These are phyloP conservation scores for Progne subis DNA, from an alignment of 2,113 vertebrate genomes.

Conservation along the genomic window DNA sequence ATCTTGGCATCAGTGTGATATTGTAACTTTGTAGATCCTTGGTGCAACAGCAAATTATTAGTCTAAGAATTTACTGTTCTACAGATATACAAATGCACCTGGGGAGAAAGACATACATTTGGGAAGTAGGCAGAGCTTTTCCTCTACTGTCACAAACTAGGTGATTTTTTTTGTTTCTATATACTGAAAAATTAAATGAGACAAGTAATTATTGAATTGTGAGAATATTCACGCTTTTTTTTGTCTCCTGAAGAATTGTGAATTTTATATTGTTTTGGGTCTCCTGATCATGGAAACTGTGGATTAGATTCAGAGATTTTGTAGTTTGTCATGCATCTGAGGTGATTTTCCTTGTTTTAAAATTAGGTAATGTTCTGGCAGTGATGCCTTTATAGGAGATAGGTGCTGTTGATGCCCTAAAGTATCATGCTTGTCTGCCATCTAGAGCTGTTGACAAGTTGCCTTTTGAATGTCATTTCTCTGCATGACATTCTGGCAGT, in stretches of 20 bases:
- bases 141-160: background rate
- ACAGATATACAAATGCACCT: background rate
- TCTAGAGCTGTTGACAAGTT: conserved; percentile 14
- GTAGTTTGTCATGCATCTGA: background rate
- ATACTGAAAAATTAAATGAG: background rate
- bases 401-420: background rate
- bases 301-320: background rate
- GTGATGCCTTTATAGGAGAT: background rate
- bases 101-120: background rate
- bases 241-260: background rate
- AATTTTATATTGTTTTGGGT: background rate
- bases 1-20: background rate
- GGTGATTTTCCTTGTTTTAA: background rate
- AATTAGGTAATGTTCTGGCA: conserved; percentile 41
- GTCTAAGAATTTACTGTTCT: background rate
- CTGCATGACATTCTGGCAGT: conserved; percentile 51
- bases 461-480: conserved; percentile 57
- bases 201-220: background rate
- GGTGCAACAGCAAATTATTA: background rate
- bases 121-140: background rate
- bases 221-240: background rate
- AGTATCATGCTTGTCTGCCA: background rate
- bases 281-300: rapidly evolving
- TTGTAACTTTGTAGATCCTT: background rate
- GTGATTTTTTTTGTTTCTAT: background rate